Percentiles rank a stretch among this genome's conserved stretches.
Conservation (phyloP, 30 jellyfish, hydroid and myxozoan genomes). For the Phacellophora camtschatica region DNA sequence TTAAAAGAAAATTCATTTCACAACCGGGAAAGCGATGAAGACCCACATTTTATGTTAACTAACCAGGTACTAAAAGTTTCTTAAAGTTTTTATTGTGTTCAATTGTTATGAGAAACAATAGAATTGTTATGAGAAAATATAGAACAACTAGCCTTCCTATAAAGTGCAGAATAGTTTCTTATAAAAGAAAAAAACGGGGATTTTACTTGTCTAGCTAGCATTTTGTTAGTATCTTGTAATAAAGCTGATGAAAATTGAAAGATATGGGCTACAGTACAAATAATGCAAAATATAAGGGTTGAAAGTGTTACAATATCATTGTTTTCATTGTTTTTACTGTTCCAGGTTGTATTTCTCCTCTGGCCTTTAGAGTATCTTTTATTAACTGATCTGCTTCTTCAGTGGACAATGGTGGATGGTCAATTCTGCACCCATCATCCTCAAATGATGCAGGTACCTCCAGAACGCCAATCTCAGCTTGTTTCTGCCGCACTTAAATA, state of each 20-base stretch:
- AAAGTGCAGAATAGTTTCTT: too few relatives aligned
- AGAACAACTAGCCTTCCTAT: too few relatives aligned
- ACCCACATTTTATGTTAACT: too few relatives aligned
- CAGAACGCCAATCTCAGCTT: background rate
- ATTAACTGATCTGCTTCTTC: background rate
- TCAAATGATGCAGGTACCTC: background rate
- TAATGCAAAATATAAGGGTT: background rate
- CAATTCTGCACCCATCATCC: background rate
- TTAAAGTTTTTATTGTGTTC: too few relatives aligned
- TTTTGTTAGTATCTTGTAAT: too few relatives aligned
- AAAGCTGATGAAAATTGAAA: background rate
- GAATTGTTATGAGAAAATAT: too few relatives aligned
- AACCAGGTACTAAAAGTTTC: too few relatives aligned
- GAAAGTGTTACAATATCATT: background rate
- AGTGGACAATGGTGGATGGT: background rate
- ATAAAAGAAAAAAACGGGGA: too few relatives aligned
- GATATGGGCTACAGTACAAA: background rate
- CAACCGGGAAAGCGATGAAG: too few relatives aligned
- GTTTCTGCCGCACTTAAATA: background rate
- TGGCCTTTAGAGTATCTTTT: background rate
- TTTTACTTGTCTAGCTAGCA: too few relatives aligned
- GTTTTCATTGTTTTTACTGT: background rate
- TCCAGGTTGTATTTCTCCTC: background rate
- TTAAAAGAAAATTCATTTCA: too few relatives aligned
- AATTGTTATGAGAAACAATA: too few relatives aligned